Base-by-base conservation (phyloP, 2,888 invertebrate genomes). In the Caenorhabditis imperialis region DNA sequence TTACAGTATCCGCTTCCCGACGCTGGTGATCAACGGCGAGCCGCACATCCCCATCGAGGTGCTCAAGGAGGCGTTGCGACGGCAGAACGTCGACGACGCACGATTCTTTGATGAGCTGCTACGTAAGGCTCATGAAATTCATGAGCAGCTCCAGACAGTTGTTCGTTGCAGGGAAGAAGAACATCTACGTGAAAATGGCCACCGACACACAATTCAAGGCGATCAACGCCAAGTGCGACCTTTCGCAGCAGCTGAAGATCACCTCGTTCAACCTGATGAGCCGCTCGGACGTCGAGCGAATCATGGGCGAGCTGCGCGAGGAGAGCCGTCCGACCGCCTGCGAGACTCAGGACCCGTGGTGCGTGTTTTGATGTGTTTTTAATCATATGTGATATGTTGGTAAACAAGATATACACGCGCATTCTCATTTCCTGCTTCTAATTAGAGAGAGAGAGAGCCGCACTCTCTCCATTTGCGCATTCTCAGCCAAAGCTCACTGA, bases 401-500 rank as follows among this genome's bases (percentile, higher is more conserved):
- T n/a, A n/a, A n/a, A n/a, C n/a, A n/a, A n/a, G n/a, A n/a, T n/a
- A n/a, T n/a, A n/a, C n/a, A n/a, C n/a, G n/a, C 27, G 6, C 35
- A 18, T 12, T 30, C 27, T 14, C 16, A 25, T 57, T 44, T 44
- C 44, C 44, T 44, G 44, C 51, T 22, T 44, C 51, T 61, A 61
- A 61, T 61, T 61, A 61, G 61, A 57, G n/a, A 33, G 33, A 55
- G 44, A 42, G 44, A 45, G 25, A 18, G 18, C 27, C 38, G 40
- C 40, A 40, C 33, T 25, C 18, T 6, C 40, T 35, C 44, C 35
- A 33, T n/a, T 6, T 40, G 12, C 12, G 40, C 16, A 40, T n/a
- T n/a, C 47, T 38, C 58, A 47, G 58, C 47, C 58, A 58, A 58
- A 58, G 58, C 58, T 58, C 58, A 58, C 44, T 16, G 22, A n/a